A percentile compares a stretch with the other conserved stretches of the same genome.
phyloP scores from a whole-genome alignment of 1,140 invertebrate genomes.

The Achatina immaculata region DNA sequence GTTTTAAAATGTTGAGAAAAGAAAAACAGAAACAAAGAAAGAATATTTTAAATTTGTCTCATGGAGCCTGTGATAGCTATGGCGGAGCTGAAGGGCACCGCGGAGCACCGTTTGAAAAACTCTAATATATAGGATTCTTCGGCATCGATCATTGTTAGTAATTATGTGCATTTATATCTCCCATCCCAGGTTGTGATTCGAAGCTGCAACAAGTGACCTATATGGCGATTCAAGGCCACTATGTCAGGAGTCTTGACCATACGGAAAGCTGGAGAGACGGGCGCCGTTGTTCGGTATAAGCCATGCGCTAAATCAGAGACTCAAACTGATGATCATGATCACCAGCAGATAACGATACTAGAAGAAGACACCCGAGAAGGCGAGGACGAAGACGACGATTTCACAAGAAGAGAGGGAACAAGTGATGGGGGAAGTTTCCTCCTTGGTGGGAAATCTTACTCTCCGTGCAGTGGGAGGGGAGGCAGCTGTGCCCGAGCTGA shows the following conservation, averaged over 20 bases:
- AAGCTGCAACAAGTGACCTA: not conserved
- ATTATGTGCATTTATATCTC: not conserved
- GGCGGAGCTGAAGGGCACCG: no score
- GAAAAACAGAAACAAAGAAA: no score
- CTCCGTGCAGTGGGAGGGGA: not conserved
- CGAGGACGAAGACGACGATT: slow-evolving; percentile 80
- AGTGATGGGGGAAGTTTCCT: slow-evolving; percentile 49
- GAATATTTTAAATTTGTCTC: no score
- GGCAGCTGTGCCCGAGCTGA: not conserved
- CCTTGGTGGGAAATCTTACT: not conserved
- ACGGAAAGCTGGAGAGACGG: slow-evolving; percentile 48
- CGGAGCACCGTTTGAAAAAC: no score
- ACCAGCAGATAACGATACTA: slow-evolving; percentile 84
- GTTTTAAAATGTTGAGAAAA: no score
- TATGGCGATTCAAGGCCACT: slow-evolving; percentile 29
- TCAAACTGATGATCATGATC: slow-evolving; percentile 74
- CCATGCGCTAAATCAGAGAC: slow-evolving; percentile 66
- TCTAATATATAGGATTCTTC: no score
- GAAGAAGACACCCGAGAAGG: slow-evolving; percentile 73
- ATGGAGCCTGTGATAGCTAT: no score
- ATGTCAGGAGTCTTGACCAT: slow-evolving; percentile 45
- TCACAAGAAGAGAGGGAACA: slow-evolving; percentile 71
- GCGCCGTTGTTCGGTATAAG: slow-evolving; percentile 72
- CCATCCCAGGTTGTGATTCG: not conserved
- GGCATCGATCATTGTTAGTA: no score